These are phyloP conservation scores for Geodia barretti DNA, from an alignment of 37 sponge, comb jelly and placozoan species.

Conservation along the genomic window DNA sequence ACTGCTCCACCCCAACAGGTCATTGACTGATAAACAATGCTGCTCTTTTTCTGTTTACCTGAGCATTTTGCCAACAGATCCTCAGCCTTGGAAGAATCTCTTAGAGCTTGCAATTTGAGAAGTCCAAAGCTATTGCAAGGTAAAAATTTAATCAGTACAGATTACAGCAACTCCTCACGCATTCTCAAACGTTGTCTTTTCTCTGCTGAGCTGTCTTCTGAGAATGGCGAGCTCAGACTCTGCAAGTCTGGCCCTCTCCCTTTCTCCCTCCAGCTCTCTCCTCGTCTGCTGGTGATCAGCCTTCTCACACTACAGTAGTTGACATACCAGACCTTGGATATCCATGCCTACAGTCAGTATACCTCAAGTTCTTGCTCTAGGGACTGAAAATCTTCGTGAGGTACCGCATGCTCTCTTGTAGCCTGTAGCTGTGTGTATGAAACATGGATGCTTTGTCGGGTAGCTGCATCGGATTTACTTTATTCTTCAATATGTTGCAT, in stretches of 20 bases:
- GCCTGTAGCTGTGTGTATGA: no score
- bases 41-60: conserved; percentile 22
- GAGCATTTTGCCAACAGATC: conserved; percentile 59
- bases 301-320: conserved; percentile 41
- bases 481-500: not conserved
- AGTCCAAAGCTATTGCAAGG: conserved; percentile 69
- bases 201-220: conserved; percentile 63
- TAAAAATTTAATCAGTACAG: no score
- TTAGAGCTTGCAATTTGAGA: conserved; percentile 57
- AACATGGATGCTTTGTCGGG: no score
- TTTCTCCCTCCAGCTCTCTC: conserved; percentile 4
- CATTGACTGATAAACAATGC: not conserved
- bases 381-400: not conserved
- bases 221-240: conserved; percentile 50
- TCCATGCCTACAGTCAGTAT: not conserved
- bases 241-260: conserved; percentile 45
- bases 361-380: not conserved
- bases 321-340: not conserved
- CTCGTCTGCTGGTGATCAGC: conserved; percentile 52
- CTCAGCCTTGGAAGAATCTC: conserved; percentile 58
- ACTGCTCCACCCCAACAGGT: conserved; percentile 13
- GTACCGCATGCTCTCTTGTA: no score
- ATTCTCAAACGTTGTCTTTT: conserved; percentile 78
- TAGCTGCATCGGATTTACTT: no score
- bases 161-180: conserved; percentile 78